Evolutionary conservation across 2,888 invertebrate genomes (phyloP).

Genomic region (Barypeithes pellucidus): DNA sequence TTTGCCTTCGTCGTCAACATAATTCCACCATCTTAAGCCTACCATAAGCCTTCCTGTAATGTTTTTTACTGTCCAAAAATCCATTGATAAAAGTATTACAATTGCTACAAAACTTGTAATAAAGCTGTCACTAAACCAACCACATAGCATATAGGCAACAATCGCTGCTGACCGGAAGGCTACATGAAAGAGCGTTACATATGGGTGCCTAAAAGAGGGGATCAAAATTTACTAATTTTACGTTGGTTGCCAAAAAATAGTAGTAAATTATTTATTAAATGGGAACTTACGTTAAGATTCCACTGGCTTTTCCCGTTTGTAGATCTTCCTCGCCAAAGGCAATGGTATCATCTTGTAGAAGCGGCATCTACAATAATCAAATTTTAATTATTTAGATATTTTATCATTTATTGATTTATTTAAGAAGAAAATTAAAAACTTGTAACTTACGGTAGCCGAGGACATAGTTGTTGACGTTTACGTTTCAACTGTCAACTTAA

Average conservation of each 20-base stretch:
- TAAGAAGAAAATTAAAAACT: neutral
- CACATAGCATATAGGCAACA: slow-evolving; percentile 91
- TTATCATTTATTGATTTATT: neutral
- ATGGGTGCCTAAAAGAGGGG: slow-evolving; percentile 84
- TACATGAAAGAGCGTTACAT: slow-evolving; percentile 93
- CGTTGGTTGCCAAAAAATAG: too few species aligned
- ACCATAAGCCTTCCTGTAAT: slow-evolving; percentile 95
- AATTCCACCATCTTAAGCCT: slow-evolving; percentile 99
- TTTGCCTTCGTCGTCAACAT: slow-evolving; percentile 96
- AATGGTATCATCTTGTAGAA: slow-evolving; percentile 89
- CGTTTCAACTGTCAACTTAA: neutral
- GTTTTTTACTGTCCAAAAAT: slow-evolving; percentile 99
- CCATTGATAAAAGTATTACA: slow-evolving; percentile 92
- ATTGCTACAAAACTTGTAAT: slow-evolving; percentile 97
- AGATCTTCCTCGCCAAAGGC: slow-evolving; percentile 89
- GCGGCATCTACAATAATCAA: slow-evolving; percentile 80
- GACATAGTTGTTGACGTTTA: slow-evolving; percentile 25
- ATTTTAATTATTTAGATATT: neutral
- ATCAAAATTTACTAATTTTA: slow-evolving; percentile 6
- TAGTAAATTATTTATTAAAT: neutral
- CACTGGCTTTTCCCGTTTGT: slow-evolving; percentile 54
- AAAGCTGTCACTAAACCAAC: slow-evolving; percentile 92
- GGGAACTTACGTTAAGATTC: slow-evolving; percentile 61
- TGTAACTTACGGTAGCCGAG: slow-evolving; percentile 18
- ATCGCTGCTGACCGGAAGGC: slow-evolving; percentile 89